Base-by-base conservation (phyloP, 2,888 invertebrate genomes). In the Ectemnius continuus region DNA sequence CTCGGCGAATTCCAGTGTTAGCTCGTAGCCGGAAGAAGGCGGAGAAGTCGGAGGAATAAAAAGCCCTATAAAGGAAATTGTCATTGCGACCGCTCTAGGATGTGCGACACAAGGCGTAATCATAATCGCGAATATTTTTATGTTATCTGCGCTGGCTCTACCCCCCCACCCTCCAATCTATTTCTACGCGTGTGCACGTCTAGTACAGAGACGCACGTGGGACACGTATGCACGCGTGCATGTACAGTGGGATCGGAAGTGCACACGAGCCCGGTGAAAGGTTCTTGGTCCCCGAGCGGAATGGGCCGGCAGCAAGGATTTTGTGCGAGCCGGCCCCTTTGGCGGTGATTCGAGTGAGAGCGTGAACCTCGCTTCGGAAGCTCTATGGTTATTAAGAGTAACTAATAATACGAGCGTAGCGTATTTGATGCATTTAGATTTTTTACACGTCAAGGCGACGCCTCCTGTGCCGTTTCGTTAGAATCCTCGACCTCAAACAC, bases 351-450 rank as follows among this genome's bases (percentile, higher is more conserved):
- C 36, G 36, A 36, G 36, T 36, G 36, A 36, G 36, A 36, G 36
- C 36, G 36, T 36, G 36, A 36, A 36, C 36, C 36, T 36, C 36
- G 36, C 74, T 70, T 60, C 65, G 64, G 47, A 16, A 36, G 60
- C 23, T 61, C 62, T 46, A 61, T 66, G 71, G 46, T 72, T 68
- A 70, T 67, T 65, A 67, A 63, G 67, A 63, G 52, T 52, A 52
- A 77, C 65, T 14, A 61, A 66, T 65, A 62, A 78, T 70, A 72
- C 62, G 69, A 72, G 72, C 57, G 76, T 81, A 84, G 83, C 79
- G 76, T 61, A 78, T 82, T 82, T 76, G 82, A 77, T 81, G 83
- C 85, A 84, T 87, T 86, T 88, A 88, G 88, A 88, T 89, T 89
- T 88, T 88, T 85, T 88, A 88, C 88, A 88, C 85, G 83, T 87